Evolutionary conservation across 2,888 invertebrate genomes (phyloP).

Genomic region (Troides helena): DNA sequence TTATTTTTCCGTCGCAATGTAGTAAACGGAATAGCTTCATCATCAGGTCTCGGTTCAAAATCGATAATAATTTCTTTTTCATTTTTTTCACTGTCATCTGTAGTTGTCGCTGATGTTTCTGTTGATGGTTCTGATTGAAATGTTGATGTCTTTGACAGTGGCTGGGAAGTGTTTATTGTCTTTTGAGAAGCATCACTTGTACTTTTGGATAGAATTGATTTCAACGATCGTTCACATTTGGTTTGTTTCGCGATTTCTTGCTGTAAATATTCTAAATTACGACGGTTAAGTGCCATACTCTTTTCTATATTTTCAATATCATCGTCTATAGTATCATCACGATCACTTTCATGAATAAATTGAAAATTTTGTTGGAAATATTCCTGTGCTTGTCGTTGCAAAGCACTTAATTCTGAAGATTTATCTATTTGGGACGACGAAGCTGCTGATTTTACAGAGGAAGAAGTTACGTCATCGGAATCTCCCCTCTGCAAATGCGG

Average conservation of each 20-base stretch:
- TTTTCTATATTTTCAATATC: slow-evolving; percentile 76
- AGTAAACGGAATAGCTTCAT: slow-evolving; percentile 83
- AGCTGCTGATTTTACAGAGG: slow-evolving; percentile 67
- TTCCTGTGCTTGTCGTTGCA: slow-evolving; percentile 72
- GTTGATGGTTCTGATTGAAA: slow-evolving; percentile 78
- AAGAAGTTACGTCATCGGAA: slow-evolving; percentile 70
- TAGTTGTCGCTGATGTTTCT: slow-evolving; percentile 75
- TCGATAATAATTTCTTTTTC: slow-evolving; percentile 92
- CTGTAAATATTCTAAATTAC: slow-evolving; percentile 74
- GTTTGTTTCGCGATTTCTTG: slow-evolving; percentile 77
- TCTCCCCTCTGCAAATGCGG: slow-evolving; percentile 69
- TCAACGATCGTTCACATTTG: slow-evolving; percentile 61
- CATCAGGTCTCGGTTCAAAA: slow-evolving; percentile 88
- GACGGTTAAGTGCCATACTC: slow-evolving; percentile 75
- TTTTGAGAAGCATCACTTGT: slow-evolving; percentile 72
- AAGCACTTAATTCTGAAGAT: slow-evolving; percentile 66
- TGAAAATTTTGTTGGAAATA: slow-evolving; percentile 78
- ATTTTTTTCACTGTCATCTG: slow-evolving; percentile 81
- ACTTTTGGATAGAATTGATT: slow-evolving; percentile 71
- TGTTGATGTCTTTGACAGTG: slow-evolving; percentile 73
- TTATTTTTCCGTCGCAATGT: slow-evolving; percentile 74
- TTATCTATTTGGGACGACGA: slow-evolving; percentile 69
- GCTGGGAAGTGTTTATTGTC: slow-evolving; percentile 64
- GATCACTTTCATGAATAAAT: slow-evolving; percentile 76
- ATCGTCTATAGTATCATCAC: slow-evolving; percentile 76